These are phyloP conservation scores for Gorsachius magnificus DNA, from an alignment of 2,797 vertebrate genomes.

Conservation along the genomic window DNA sequence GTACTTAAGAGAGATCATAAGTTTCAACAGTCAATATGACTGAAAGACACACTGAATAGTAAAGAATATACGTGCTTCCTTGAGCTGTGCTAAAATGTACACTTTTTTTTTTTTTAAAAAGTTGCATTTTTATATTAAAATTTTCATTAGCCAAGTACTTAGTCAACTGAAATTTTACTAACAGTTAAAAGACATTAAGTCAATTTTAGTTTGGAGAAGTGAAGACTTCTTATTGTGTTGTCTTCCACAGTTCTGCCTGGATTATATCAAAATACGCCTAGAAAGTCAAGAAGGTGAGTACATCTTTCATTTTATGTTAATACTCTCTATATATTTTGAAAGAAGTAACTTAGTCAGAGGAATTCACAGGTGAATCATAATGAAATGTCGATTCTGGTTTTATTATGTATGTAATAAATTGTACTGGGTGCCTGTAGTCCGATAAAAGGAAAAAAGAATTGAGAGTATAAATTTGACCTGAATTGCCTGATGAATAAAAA, in stretches of 20 bases:
- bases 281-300: slow-evolving; percentile 82
- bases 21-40: not conserved
- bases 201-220: not conserved
- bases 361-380: not conserved
- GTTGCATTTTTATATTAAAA: not conserved
- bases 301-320: not conserved
- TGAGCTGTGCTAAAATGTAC: not conserved
- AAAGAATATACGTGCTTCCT: not conserved
- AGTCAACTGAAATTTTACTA: not conserved
- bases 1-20: not conserved
- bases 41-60: not conserved
- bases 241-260: slow-evolving; percentile 87
- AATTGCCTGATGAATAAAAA: not conserved
- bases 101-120: not conserved
- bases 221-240: not conserved
- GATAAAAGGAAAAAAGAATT: not conserved
- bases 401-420: not conserved
- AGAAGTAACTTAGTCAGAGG: not conserved
- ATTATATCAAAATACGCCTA: slow-evolving; percentile 89
- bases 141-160: not conserved
- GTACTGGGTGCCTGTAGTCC: not conserved
- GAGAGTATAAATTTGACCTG: not conserved
- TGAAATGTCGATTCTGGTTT: not conserved
- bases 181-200: not conserved
- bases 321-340: not conserved